phyloP scores from a whole-genome alignment of 2,888 invertebrate genomes.

The Chironomus tentans region DNA sequence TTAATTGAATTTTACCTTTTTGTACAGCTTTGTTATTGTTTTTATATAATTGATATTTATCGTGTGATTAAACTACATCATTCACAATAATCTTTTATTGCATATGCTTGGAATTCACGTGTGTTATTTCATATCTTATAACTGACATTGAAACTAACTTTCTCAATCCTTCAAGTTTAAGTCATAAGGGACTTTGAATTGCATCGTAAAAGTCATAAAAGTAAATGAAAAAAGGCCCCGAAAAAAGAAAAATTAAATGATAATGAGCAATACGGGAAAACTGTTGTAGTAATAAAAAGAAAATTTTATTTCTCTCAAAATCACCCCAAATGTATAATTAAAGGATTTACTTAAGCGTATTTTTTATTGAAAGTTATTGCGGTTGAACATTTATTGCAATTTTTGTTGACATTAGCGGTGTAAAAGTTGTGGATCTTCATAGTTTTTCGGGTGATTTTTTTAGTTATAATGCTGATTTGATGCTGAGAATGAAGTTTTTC shows the following conservation, averaged over 20 bases:
- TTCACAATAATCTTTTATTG: slow-evolving; percentile 5
- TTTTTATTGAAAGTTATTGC: neutral
- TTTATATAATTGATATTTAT: neutral
- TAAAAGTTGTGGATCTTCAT: too few species aligned
- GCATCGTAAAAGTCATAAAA: neutral
- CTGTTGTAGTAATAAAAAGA: neutral
- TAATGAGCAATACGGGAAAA: too few species aligned
- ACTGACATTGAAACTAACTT: too few species aligned
- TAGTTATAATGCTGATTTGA: too few species aligned
- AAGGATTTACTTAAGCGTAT: neutral
- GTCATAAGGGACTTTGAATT: neutral
- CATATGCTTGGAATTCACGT: neutral
- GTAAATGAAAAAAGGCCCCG: neutral
- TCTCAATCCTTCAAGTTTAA: too few species aligned
- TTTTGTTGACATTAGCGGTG: too few species aligned
- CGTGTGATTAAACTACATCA: slow-evolving; percentile 27
- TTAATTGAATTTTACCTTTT: too few species aligned
- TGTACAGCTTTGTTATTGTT: too few species aligned
- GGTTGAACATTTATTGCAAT: neutral
- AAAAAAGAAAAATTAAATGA: too few species aligned
- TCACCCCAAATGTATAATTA: slow-evolving; percentile 1
- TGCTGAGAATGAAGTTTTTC: too few species aligned
- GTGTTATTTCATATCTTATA: too few species aligned
- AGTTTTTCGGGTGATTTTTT: too few species aligned
- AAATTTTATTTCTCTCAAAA: neutral